Base-by-base conservation (phyloP, 35 echinoderm and acorn worm species). In the Heliocidaris tuberculata region DNA sequence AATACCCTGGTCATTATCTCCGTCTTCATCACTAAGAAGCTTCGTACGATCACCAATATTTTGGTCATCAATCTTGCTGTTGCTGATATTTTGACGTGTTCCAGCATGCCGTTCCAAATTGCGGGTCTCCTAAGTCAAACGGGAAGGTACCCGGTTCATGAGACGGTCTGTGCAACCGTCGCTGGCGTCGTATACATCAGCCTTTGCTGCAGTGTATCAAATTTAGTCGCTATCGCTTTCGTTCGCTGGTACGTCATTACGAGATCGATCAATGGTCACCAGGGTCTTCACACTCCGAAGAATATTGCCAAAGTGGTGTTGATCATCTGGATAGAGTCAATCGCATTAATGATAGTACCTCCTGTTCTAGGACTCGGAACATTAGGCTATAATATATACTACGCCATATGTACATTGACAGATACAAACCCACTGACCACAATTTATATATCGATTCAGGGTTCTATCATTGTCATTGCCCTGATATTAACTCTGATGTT, bases 31-130 rank as follows among this genome's bases (percentile, higher is more conserved):
- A 95, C 96, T 1, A 96, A 94, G 16, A 96, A 96, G 50, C 96
- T 93, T 13, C 96, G 93, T 32, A 97, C 96, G 4, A 88, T 48
- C 32, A 97, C 96, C 56, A 97, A 97, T 86, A 88, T 78, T 13
- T 95, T 97, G 85, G 95, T 97, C 1, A 93, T 95, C 86, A 97
- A 95, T 93, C 87, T 97, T 1, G 96, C 96, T 16, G 2, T 95
- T 2, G 93, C 96, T 21, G 96, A 97, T 90, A 35, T 95, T 13
- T 32, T 95, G 31, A 56, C 93, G 24, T 92, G 85, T 32, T 30
- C 90, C 13, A 11, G 93, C 7, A 19, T 95, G 16, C 95, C 95
- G 27, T 94, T 94, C 50, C 31, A 88, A 21, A 29, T 59, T 6
- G 94, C 92, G 8, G 94, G 59, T 12, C 93, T 95, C 21, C 85